Conservation (phyloP, 1,140 invertebrate species). For the Euwallacea fornicatus region DNA sequence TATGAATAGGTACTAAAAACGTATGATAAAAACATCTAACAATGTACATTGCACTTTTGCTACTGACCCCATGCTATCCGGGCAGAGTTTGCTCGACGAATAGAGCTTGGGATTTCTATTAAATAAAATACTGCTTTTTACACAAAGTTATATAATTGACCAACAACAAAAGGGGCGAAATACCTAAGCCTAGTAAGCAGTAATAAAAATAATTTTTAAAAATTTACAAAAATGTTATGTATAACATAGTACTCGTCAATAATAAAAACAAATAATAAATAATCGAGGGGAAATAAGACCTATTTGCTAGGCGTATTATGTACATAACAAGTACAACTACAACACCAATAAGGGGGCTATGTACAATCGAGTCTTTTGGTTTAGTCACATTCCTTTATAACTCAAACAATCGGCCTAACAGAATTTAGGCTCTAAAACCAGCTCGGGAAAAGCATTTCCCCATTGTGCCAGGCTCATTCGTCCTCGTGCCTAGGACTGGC, state of each 20-base stretch:
- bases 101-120: neutral
- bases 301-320: conserved; percentile 51
- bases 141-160: conserved; percentile 23
- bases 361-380: conserved; percentile 45
- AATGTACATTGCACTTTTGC: conserved; percentile 51
- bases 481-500: conserved; percentile 62
- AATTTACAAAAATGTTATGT: conserved; percentile 46
- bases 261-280: conserved; percentile 50
- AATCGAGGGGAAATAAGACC: conserved; percentile 45
- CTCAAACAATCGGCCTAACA: conserved; percentile 11
- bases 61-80: too few relatives aligned
- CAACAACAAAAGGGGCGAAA: conserved; percentile 22
- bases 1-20: conserved; percentile 48
- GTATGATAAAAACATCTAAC: conserved; percentile 52
- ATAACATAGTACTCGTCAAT: conserved; percentile 38
- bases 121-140: neutral
- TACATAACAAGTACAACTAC: conserved; percentile 40
- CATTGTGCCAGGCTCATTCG: conserved; percentile 59
- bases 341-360: too few relatives aligned
- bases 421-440: conserved; percentile 44
- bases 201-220: conserved; percentile 42
- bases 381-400: conserved; percentile 24
- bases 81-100: too few relatives aligned
- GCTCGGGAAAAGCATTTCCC: conserved; percentile 50
- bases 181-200: conserved; percentile 40